Evolutionary conservation across 2,113 vertebrate species (phyloP), one percentile per base, ranked within the genome.

Genomic region (Caracal caracal): DNA sequence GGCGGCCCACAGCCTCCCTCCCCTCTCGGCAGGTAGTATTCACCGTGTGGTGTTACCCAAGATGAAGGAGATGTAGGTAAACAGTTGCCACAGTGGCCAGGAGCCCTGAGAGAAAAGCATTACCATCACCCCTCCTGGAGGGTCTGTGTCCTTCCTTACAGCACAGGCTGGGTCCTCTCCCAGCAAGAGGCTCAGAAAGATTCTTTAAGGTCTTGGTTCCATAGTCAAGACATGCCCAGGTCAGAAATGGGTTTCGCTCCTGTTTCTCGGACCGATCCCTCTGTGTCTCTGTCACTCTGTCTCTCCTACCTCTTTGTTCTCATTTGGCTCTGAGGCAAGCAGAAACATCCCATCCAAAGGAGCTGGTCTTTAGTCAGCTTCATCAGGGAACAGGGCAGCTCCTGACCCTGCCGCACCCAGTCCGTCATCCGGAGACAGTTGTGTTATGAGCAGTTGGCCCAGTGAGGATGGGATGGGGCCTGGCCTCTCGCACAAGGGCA

Each of bases 61-160:
- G 56, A 81, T 70, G 97, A 82, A 92, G 89, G 83, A 85, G 68
- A 76, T 4, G 40, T 49, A 86, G 92, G 88, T 75, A 95, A 97
- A 90, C 84, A 97, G 94, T 68, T 78, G 85, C 86, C n/a, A 33
- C 51, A 6, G 70, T 20, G 75, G 83, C 93, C 93, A 88, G 93
- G 66, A 95, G 17, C 86, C 30, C 53, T 33, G 47, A 13, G 33
- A 71, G 76, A 76, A 80, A 90, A 43, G 51, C 71, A 11, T 37
- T 40, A 11, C 10, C 6, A 19, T 70, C 51, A 70, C 26, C 82
- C 75, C 33, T 51, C 63, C 78, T 33, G 35, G 35, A 86, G 43
- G 47, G 19, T 35, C 71, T 33, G 10, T 28, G 86, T 43, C 83
- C 59, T 43, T 78, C 86, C 43, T 89, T 30, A 2, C 5, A 83